Evolutionary conservation across 2,113 vertebrate species (phyloP).

Genomic region (Phaethornis superciliosus): DNA sequence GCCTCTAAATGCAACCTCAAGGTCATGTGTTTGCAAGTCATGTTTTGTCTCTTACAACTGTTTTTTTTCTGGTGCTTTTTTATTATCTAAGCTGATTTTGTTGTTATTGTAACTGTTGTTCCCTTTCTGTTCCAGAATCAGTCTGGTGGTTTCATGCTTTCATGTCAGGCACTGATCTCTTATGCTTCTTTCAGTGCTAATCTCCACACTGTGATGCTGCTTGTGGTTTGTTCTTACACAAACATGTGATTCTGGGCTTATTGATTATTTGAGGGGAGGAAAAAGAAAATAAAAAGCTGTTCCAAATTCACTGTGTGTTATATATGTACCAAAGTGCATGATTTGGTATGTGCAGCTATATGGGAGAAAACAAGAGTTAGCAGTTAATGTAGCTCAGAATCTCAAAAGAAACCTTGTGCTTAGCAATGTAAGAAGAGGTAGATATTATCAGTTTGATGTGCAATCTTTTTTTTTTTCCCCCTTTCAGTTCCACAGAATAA

Average conservation of each 20-base stretch:
- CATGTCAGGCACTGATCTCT: neutral
- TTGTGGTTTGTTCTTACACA: neutral
- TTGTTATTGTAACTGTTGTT: neutral
- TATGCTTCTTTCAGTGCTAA: neutral
- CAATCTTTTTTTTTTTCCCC: neutral
- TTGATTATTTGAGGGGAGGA: neutral
- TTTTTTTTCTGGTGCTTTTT: neutral
- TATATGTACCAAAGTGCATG: neutral
- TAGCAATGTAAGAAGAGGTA: neutral
- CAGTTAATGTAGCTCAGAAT: neutral
- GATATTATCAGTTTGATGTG: neutral
- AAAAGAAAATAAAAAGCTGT: neutral
- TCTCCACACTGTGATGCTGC: neutral
- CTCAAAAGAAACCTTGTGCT: neutral
- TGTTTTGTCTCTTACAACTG: neutral
- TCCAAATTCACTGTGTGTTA: neutral
- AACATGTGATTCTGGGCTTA: neutral
- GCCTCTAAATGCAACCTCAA: neutral
- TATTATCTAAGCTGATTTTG: neutral
- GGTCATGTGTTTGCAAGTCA: neutral
- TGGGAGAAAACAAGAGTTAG: neutral
- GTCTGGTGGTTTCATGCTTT: neutral
- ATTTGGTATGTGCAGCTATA: neutral
- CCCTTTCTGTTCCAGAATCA: neutral
- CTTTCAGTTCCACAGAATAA: constrained; percentile 90